A percentile compares a stretch with the other conserved stretches of the same genome.
phyloP scores from a whole-genome alignment of 35 echinoderm and acorn worm genomes.

The Eucidaris tribuloides region DNA sequence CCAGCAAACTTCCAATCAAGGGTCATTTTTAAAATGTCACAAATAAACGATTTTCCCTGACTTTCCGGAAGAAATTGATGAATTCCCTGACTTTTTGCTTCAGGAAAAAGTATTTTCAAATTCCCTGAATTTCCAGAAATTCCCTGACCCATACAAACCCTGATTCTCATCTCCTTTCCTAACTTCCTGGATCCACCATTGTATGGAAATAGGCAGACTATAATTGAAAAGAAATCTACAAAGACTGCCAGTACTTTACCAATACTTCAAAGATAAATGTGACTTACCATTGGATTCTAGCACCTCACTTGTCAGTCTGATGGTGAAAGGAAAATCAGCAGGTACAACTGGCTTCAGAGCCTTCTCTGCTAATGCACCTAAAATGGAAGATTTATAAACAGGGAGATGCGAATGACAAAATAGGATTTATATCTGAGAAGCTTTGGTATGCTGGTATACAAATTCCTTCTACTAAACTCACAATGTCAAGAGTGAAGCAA shows the following conservation, averaged over 20 bases:
- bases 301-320: constrained; percentile 92
- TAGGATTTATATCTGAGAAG: no score
- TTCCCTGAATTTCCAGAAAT: not conserved
- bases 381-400: no score
- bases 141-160: not conserved
- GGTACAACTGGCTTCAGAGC: constrained; percentile 74
- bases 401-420: no score
- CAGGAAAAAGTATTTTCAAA: not conserved
- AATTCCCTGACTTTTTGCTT: no score
- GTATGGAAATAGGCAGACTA: not conserved
- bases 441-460: no score
- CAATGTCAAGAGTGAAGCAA: no score
- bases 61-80: no score
- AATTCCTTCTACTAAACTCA: no score
- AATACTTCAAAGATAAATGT: not conserved
- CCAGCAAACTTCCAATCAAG: no score
- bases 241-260: not conserved
- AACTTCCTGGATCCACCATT: not conserved
- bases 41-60: no score
- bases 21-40: no score
- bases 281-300: constrained; percentile 95
- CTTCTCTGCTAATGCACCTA: constrained; percentile 90
- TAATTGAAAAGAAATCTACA: not conserved
- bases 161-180: not conserved
- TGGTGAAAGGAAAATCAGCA: constrained; percentile 88